Conservation (phyloP, 2,888 invertebrate species). For the Zhengitettix transpicula region DNA sequence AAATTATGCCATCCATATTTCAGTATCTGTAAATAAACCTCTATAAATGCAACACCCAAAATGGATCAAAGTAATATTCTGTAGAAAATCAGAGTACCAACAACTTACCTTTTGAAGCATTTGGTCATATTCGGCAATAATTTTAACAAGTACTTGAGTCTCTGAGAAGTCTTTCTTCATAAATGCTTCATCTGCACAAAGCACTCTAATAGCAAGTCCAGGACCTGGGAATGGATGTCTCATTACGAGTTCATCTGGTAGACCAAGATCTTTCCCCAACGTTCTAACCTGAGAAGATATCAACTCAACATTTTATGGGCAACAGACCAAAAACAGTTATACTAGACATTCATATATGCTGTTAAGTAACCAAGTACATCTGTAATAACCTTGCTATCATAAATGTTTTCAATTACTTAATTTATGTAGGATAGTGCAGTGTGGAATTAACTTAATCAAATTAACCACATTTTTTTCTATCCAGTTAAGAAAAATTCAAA, state of each 20-base stretch:
- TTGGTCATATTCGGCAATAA: conserved; percentile 83
- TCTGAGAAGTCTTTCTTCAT: conserved; percentile 91
- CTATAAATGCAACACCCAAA: too few relatives aligned
- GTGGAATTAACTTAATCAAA: too few relatives aligned
- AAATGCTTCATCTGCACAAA: conserved; percentile 90
- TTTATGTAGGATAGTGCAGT: too few relatives aligned
- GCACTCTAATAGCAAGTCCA: conserved; percentile 86
- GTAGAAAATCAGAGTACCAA: background rate
- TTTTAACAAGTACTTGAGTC: conserved; percentile 84
- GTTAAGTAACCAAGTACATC: background rate
- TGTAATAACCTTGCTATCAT: background rate
- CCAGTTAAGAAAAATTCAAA: too few relatives aligned
- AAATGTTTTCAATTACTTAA: background rate
- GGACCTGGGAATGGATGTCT: conserved; percentile 98
- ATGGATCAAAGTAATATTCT: background rate
- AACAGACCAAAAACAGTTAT: too few relatives aligned
- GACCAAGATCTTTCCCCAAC: conserved; percentile 76
- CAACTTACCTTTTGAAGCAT: conserved; percentile 60
- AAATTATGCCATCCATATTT: too few relatives aligned
- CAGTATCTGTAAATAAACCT: too few relatives aligned
- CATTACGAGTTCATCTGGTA: conserved; percentile 73
- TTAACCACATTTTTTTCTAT: too few relatives aligned
- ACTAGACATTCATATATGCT: background rate
- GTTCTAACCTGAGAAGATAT: conserved; percentile 43
- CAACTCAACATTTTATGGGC: too few relatives aligned